Evolutionary conservation across 2,888 invertebrate species (phyloP), one percentile per base, ranked within the genome.

Genomic region (Koerneria pararmatus): DNA sequence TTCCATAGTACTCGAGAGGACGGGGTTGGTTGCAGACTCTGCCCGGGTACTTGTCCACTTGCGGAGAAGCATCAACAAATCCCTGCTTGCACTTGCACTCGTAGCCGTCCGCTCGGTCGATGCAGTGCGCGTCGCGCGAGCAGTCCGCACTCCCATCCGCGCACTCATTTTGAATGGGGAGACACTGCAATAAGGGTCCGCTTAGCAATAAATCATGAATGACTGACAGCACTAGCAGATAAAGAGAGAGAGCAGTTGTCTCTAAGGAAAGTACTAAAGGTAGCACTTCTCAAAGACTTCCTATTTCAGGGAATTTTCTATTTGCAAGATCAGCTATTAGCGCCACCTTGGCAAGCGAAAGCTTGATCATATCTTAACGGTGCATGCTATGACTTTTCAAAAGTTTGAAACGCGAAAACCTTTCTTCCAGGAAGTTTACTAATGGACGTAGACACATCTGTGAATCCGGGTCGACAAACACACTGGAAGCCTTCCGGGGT

Each of bases 11-110:
- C 32, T 75, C 72, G 6, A 75, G 75, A 6, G 66, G 53, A 54
- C 75, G 74, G n/a, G 79, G 79, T 60, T 74, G 73, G 60, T 74
- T 75, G 68, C 80, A 80, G n/a, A 76, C 73, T 27, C 80, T 62
- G 63, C 80, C 80, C 29, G 80, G 80, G 57, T 78, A 77, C 46
- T 74, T 74, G 24, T 70, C 71, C 11, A 78, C 74, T 57, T 77
- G 72, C 24, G 78, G 76, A 2, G 78, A 78, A 15, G 78, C 77
- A 84, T 91, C 91, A 0, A 89, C 88, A 83, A 87, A 90, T 3
- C 90, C 92, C 83, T 91, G 91, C 63, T 88, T 88, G 80, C 94
- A 94, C 77, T 91, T 91, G 84, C 94, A 94, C 0, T 92, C 91
- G 84, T 92, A 94, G 0, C 92, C 91, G 8, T 93, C 93, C 3